phyloP scores from a whole-genome alignment of 37 sponge, comb jelly and placozoan genomes.

The Chondrosia reniformis region DNA sequence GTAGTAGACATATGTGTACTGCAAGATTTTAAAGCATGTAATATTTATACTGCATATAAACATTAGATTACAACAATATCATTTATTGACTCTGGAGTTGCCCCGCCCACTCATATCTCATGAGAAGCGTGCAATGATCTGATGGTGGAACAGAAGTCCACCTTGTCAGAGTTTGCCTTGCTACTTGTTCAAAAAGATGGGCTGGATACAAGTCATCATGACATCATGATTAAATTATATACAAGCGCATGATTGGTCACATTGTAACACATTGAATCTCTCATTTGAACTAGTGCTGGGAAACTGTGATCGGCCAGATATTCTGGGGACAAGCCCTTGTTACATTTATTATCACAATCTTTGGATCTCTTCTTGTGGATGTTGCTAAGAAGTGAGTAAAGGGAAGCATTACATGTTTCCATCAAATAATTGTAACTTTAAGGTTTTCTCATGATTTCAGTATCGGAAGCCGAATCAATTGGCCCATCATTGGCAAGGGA shows the following conservation, averaged over 20 bases:
- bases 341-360: constrained; percentile 14
- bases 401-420: background rate
- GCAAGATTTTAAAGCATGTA: too few relatives aligned
- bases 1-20: too few relatives aligned
- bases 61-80: too few relatives aligned
- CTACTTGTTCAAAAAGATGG: too few relatives aligned
- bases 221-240: too few relatives aligned
- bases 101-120: too few relatives aligned
- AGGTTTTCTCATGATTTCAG: background rate
- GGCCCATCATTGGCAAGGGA: constrained; percentile 21
- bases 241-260: background rate
- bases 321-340: constrained; percentile 18
- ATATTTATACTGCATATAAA: too few relatives aligned
- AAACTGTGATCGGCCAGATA: constrained; percentile 29
- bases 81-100: too few relatives aligned
- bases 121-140: too few relatives aligned
- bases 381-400: constrained; percentile 15
- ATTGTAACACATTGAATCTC: background rate
- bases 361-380: constrained; percentile 19
- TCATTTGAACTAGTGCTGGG: constrained; percentile 12
- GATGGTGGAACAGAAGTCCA: too few relatives aligned
- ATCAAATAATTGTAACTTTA: background rate
- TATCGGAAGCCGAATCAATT: constrained; percentile 18
- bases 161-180: too few relatives aligned
- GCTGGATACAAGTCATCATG: too few relatives aligned